phyloP scores from a whole-genome alignment of 2,888 invertebrate genomes.

The Thalpophila matura region DNA sequence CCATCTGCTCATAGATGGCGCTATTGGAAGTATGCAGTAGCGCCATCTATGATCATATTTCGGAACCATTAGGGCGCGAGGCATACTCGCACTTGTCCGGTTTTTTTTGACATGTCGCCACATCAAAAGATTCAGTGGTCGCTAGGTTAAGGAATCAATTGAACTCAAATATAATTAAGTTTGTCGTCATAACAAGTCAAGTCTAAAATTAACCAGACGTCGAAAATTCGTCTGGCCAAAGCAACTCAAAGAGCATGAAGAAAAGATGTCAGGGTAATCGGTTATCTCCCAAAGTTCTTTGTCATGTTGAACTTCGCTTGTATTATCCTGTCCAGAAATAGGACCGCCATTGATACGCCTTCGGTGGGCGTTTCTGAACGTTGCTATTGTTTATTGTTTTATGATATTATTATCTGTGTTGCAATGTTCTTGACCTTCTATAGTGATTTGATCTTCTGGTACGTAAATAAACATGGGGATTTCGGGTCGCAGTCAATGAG shows the following conservation, averaged over 20 bases:
- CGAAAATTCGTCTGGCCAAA: conserved; percentile 37
- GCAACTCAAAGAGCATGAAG: conserved; percentile 15
- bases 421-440: conserved; percentile 49
- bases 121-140: too few relatives aligned
- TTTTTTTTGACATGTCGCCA: too few relatives aligned
- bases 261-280: conserved; percentile 39
- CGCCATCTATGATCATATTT: too few relatives aligned
- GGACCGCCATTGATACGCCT: conserved; percentile 38
- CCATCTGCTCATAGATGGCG: too few relatives aligned
- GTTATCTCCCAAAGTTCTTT: conserved; percentile 51
- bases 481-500: background rate
- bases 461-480: background rate
- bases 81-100: too few relatives aligned
- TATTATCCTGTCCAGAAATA: conserved; percentile 54
- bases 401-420: conserved; percentile 23
- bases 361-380: conserved; percentile 30
- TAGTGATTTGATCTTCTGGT: conserved; percentile 25
- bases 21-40: too few relatives aligned
- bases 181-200: background rate
- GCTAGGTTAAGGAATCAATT: background rate
- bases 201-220: conserved; percentile 36
- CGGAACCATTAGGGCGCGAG: too few relatives aligned
- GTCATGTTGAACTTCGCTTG: conserved; percentile 21
- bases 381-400: conserved; percentile 44
- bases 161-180: conserved; percentile 7